A percentile compares a stretch with the other conserved stretches of the same genome.
These are phyloP conservation scores for Mercenaria mercenaria DNA, from an alignment of 1,140 invertebrate species.

Conservation along the genomic window DNA sequence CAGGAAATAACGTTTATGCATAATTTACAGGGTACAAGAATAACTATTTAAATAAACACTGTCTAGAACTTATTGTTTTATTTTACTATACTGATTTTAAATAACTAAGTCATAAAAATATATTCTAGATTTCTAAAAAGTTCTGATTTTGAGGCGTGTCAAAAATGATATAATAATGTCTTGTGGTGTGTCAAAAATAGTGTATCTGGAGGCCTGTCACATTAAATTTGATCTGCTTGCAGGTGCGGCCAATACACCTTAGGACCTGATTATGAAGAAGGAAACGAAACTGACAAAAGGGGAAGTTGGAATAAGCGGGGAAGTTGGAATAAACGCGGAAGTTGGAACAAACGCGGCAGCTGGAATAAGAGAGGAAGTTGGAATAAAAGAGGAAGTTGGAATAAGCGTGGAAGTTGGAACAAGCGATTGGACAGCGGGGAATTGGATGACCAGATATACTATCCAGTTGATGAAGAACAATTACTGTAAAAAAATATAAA, in stretches of 20 bases:
- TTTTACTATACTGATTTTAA: too few species aligned
- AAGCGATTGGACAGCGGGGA: conserved; percentile 36
- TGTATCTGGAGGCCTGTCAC: too few species aligned
- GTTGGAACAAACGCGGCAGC: conserved; percentile 60
- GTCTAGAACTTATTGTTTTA: too few species aligned
- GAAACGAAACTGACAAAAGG: background rate
- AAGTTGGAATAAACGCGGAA: conserved; percentile 62
- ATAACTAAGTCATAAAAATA: too few species aligned
- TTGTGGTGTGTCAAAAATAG: too few species aligned
- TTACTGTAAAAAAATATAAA: background rate
- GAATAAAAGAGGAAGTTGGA: conserved; percentile 44
- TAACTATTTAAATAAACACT: too few species aligned
- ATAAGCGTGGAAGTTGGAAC: conserved; percentile 64
- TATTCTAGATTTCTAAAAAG: too few species aligned
- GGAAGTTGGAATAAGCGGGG: conserved; percentile 51
- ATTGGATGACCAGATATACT: background rate
- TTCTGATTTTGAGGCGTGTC: too few species aligned
- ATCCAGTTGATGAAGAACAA: background rate
- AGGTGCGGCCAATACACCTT: conserved; percentile 10
- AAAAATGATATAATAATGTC: too few species aligned
- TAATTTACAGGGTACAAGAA: too few species aligned
- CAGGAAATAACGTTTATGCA: too few species aligned
- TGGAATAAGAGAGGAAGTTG: conserved; percentile 50
- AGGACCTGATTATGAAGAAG: conserved; percentile 4
- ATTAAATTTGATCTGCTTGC: background rate